phyloP scores from a whole-genome alignment of 2,113 vertebrate genomes.

The Ceyx melanurus region DNA sequence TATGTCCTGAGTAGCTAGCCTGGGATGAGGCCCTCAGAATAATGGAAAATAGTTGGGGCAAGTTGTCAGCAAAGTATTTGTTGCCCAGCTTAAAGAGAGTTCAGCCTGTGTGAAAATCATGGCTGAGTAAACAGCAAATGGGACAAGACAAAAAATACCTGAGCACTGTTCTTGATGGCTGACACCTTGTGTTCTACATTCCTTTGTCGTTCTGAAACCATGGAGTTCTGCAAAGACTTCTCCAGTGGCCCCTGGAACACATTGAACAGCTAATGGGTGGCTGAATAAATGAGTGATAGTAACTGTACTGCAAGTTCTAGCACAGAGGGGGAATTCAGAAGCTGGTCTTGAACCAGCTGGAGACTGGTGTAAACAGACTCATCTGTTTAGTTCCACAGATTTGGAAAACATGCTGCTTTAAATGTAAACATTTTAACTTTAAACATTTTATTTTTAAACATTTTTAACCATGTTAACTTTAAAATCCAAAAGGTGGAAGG shows the following conservation, averaged over 20 bases:
- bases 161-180: conserved; percentile 87
- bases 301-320: background rate
- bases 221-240: conserved; percentile 88
- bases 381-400: background rate
- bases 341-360: background rate
- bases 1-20: background rate
- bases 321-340: background rate
- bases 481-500: background rate
- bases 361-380: background rate
- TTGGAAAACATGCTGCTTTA: background rate
- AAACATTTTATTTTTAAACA: too few species aligned
- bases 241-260: conserved; percentile 87
- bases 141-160: conserved; percentile 74
- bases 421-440: too few species aligned
- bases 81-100: background rate
- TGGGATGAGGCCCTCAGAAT: background rate
- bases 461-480: background rate
- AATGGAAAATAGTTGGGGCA: background rate
- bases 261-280: background rate
- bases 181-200: conserved; percentile 89
- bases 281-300: background rate
- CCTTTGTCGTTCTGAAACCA: conserved; percentile 88
- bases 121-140: background rate
- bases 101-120: background rate
- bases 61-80: background rate